phyloP scores from a whole-genome alignment of 2,113 vertebrate species.

The Ceyx margarethae region DNA sequence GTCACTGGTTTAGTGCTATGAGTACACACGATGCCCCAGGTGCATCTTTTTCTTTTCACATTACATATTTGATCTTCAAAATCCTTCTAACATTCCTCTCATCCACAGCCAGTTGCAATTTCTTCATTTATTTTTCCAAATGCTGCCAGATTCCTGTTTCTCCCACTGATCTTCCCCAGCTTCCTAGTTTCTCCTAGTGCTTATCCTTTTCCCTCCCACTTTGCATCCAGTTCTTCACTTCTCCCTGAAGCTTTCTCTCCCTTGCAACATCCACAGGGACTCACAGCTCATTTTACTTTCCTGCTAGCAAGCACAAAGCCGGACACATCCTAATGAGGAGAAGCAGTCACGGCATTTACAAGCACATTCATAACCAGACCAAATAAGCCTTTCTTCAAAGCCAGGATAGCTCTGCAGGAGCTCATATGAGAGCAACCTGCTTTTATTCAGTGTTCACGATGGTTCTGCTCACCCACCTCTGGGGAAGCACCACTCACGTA shows the following conservation, averaged over 20 bases:
- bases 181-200: background rate
- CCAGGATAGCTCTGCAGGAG: background rate
- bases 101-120: background rate
- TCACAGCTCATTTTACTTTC: background rate
- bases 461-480: rapidly evolving
- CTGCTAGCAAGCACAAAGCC: background rate
- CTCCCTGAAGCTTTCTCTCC: background rate
- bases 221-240: background rate
- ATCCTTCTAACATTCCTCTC: background rate
- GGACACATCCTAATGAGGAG: background rate
- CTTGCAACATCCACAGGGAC: background rate
- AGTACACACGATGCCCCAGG: background rate
- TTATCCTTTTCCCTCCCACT: background rate
- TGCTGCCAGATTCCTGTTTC: background rate
- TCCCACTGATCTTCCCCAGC: background rate
- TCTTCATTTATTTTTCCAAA: background rate
- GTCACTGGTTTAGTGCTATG: background rate
- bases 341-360: background rate
- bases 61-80: background rate
- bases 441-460: background rate
- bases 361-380: background rate
- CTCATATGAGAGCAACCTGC: rapidly evolving
- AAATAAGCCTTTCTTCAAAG: background rate
- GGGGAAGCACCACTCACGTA: background rate
- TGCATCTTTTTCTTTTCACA: background rate